Evolutionary conservation across 2,888 invertebrate genomes (phyloP), one percentile per base, ranked within the genome.

Genomic region (Drosophila melanosoma): DNA sequence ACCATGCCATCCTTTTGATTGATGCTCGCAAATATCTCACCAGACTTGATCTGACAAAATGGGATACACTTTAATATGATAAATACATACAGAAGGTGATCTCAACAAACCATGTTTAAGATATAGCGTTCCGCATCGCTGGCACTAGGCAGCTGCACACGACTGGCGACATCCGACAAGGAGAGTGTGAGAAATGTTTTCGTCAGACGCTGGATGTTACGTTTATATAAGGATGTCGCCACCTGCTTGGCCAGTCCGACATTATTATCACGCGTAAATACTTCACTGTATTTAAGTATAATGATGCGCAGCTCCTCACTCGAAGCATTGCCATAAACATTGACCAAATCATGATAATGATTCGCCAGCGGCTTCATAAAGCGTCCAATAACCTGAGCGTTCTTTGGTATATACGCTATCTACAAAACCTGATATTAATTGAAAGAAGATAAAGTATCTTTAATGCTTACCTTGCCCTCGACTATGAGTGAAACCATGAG

Each of bases 1-100:
- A 99, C 99, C 99, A 99, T 99, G 17, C 99, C 99, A 94, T 99
- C 99, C 93, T 97, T 98, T 94, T 99, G 98, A 94, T 99, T 98
- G 81, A 99, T 99, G 89, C 97, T 97, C 33, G 99, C 99, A 94
- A 96, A 98, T 86, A 99, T 99, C 94, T 99, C 98, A 63, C 97
- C 97, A 92, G 98, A 98, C 94, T 98, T 98, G 90, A 99, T 99
- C 98, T 98, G 29, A 8, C 2, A 15, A 12, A 26, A 36, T 17
- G 4, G 3, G 17, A 53, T 15, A 29, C 23, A 40, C 3, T 20
- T 45, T 26, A n/a, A 20, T 53, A 56, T 5, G n/a, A 8, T 20
- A 12, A 53, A 58, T 5, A 20, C 20, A 17, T 17, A 29, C 3
- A 15, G 2, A 11, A 20, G 38, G 11, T 12, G 3, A 49, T 40